Percentiles rank a stretch among this genome's conserved stretches.
Evolutionary conservation across 2,888 invertebrate genomes (phyloP).

Genomic region (Archaeoteleia sp.): DNA sequence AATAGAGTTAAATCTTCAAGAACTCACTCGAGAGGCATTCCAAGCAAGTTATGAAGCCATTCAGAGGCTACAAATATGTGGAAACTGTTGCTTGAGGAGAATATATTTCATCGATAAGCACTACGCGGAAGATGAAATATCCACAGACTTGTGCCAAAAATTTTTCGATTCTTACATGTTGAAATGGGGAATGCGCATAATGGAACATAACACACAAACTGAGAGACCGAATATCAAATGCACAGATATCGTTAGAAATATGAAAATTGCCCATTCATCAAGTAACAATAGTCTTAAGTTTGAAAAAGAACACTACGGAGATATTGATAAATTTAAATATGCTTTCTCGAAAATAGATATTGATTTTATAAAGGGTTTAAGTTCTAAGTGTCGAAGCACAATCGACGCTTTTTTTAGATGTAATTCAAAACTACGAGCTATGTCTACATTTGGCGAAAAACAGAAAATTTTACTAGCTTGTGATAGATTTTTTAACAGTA

Average conservation of each 20-base stretch:
- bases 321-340: no score
- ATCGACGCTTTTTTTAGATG: no score
- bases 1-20: slow-evolving; percentile 94
- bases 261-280: no score
- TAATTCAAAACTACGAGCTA: slow-evolving; percentile 34
- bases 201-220: slow-evolving; percentile 65
- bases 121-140: slow-evolving; percentile 63
- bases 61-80: slow-evolving; percentile 91
- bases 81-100: slow-evolving; percentile 93
- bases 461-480: slow-evolving; percentile 39
- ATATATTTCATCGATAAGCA: slow-evolving; percentile 85
- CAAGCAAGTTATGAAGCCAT: slow-evolving; percentile 95
- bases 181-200: slow-evolving; percentile 64
- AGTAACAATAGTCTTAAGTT: no score
- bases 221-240: slow-evolving; percentile 36
- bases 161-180: slow-evolving; percentile 67
- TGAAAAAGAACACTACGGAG: no score
- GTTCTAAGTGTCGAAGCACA: no score
- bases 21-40: slow-evolving; percentile 92
- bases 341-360: no score
- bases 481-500: no score
- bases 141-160: slow-evolving; percentile 60
- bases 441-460: slow-evolving; percentile 31
- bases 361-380: no score
- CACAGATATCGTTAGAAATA: no score